Base-by-base conservation (phyloP, 30 jellyfish, hydroid and myxozoan genomes). In the Aurelia aurita complex sp. Pacific region DNA sequence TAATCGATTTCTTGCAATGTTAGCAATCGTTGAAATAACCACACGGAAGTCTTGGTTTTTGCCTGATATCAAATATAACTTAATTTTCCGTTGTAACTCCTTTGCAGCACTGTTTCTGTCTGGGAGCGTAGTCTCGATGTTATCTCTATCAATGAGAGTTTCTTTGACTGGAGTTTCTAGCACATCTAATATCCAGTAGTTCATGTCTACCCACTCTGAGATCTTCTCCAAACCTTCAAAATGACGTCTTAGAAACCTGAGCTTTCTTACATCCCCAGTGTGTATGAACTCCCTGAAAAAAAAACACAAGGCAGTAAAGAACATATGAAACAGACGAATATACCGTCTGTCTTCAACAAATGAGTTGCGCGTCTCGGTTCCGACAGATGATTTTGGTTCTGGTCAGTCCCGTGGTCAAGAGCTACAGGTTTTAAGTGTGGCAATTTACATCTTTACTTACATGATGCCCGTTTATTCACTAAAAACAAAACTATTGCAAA, bases 211-310 rank as follows among this genome's bases (percentile, higher is more conserved):
- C 91, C 91, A 82, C 33, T 71, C 85, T 1, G 85, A 82, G 14
- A 82, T 82, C 55, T 62, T 73, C 80, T 82, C 91, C 23, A 70
- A 76, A 4, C 91, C 91, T 42, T 82, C 91, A 68, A 82, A 82
- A 53, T 82, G 85, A 15, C 91, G 91, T 38, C 81, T 71, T 67
- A 82, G 62, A 42, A 70, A 69, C 32, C 91, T 64, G 16, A 82
- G 64, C 59, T 75, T 69, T n/a, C 80, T 23, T 54, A 63, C 68
- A 59, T 82, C 80, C 10, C 91, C 91, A 19, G 91, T 68, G 60
- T 82, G 85, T 7, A 82, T 82, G 83, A 68, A 82, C 61, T 82
- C 91, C 74, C 91, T 82, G 54, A 10, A 76, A 55, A 71, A 23
- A 76, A 55, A 71, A 23, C 54, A 9, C 15, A 46, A 46, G 15